A percentile compares a stretch with the other conserved stretches of the same genome.
These are phyloP conservation scores for Heliconius ethilla DNA, from an alignment of 2,888 invertebrate species.

Conservation along the genomic window DNA sequence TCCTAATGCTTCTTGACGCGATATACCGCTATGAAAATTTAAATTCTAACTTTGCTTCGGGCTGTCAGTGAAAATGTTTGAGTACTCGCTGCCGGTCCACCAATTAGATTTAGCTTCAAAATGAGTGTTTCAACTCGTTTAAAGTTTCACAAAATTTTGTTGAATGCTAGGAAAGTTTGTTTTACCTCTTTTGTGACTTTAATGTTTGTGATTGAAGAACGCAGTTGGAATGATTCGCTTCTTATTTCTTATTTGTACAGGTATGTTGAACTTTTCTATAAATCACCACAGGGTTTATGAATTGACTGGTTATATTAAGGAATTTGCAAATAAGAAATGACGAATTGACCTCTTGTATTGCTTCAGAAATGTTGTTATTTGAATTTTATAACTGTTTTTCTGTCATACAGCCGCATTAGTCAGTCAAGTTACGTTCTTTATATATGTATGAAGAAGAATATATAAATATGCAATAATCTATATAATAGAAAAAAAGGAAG, in stretches of 20 bases:
- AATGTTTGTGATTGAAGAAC: slow-evolving; percentile 61
- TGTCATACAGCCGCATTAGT: not conserved
- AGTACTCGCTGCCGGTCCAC: slow-evolving; percentile 68
- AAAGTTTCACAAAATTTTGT: slow-evolving; percentile 66
- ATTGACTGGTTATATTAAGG: not conserved
- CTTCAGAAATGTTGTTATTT: not conserved
- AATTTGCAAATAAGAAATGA: not conserved
- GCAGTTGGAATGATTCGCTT: slow-evolving; percentile 71
- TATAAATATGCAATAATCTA: not conserved
- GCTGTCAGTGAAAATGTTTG: slow-evolving; percentile 77
- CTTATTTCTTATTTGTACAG: slow-evolving; percentile 66
- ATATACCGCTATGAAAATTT: slow-evolving; percentile 78
- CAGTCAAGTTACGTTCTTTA: not conserved
- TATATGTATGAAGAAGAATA: not conserved
- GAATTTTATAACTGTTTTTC: not conserved
- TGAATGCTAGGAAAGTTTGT: slow-evolving; percentile 67
- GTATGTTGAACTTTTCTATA: slow-evolving; percentile 53
- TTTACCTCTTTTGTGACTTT: slow-evolving; percentile 57
- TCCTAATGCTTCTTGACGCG: slow-evolving; percentile 63
- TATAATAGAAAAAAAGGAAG: not conserved
- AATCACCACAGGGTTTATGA: not conserved
- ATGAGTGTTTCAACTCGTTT: slow-evolving; percentile 72
- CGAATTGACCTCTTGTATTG: not conserved
- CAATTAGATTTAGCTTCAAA: slow-evolving; percentile 73
- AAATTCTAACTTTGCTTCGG: slow-evolving; percentile 71